phyloP scores from a whole-genome alignment of 2,113 vertebrate species.

The Dromiciops gliroides region DNA sequence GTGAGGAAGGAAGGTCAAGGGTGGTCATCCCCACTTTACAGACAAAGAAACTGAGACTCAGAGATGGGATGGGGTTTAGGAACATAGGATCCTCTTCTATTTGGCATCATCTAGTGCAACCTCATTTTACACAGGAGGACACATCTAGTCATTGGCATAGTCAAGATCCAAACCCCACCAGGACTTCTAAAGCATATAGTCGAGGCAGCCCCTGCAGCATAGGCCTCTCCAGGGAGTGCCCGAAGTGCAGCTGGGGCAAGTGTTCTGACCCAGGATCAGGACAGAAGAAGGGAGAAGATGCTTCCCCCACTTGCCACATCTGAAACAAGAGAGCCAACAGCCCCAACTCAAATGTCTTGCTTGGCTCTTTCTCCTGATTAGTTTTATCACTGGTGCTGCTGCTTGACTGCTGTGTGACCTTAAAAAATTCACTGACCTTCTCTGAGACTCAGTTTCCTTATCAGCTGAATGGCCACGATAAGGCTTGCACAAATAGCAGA shows the following conservation, averaged over 20 bases:
- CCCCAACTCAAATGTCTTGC: neutral
- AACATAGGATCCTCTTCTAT: neutral
- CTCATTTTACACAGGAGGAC: neutral
- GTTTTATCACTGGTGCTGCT: neutral
- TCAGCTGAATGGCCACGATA: neutral
- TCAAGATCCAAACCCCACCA: neutral
- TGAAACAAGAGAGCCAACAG: neutral
- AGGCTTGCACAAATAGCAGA: neutral
- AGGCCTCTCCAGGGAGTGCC: neutral
- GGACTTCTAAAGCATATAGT: neutral
- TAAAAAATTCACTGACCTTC: neutral
- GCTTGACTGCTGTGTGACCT: slow-evolving; percentile 23
- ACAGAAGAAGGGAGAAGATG: neutral
- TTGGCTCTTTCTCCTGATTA: neutral
- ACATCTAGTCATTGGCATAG: neutral
- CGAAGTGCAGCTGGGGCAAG: no score
- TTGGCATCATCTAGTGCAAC: neutral
- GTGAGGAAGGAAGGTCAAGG: neutral
- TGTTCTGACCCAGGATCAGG: neutral
- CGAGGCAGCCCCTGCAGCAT: neutral
- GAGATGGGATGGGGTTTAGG: neutral
- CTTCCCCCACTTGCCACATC: neutral
- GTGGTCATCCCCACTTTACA: neutral
- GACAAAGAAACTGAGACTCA: neutral
- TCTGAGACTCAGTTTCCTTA: neutral